Percentiles rank a stretch among this genome's conserved stretches.
phyloP scores from a whole-genome alignment of 2,113 vertebrate genomes.

The Cricetomys ansorgei region DNA sequence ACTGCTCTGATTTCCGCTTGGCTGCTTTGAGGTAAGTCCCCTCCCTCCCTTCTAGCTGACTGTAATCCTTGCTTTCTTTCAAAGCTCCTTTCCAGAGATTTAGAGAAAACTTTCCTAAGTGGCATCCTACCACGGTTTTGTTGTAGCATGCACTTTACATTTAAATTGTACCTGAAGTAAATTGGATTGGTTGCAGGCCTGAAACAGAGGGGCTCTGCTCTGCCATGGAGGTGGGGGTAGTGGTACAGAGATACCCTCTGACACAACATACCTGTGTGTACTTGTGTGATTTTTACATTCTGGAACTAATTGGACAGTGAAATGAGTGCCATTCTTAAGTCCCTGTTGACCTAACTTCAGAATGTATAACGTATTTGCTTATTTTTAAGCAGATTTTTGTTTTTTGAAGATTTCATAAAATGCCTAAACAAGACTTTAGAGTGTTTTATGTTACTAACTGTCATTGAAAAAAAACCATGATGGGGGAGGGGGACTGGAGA shows the following conservation, averaged over 20 bases:
- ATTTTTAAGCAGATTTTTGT: conserved; percentile 68
- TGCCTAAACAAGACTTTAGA: neutral
- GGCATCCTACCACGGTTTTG: conserved; percentile 85
- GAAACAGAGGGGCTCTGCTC: conserved; percentile 67
- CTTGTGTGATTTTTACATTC: conserved; percentile 42
- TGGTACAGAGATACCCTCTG: conserved; percentile 13
- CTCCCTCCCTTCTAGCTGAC: conserved; percentile 87
- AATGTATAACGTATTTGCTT: conserved; percentile 50
- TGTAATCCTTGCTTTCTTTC: conserved; percentile 88
- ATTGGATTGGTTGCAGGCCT: conserved; percentile 81
- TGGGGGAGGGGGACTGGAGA: too few species aligned
- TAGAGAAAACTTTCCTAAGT: conserved; percentile 83
- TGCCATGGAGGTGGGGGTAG: neutral
- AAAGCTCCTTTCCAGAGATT: conserved; percentile 85
- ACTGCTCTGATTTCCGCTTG: conserved; percentile 89
- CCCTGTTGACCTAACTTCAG: conserved; percentile 52
- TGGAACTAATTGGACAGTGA: conserved; percentile 15
- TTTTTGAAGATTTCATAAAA: conserved; percentile 45
- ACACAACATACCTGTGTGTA: conserved; percentile 12
- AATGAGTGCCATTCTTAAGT: neutral
- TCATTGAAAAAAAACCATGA: too few species aligned
- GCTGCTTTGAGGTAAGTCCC: conserved; percentile 90
- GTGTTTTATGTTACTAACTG: conserved; percentile 19
- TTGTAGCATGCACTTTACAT: conserved; percentile 70
- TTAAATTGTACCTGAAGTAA: conserved; percentile 79